These are phyloP conservation scores for Eupithecia dodoneata DNA, from an alignment of 2,888 invertebrate species.

Conservation along the genomic window DNA sequence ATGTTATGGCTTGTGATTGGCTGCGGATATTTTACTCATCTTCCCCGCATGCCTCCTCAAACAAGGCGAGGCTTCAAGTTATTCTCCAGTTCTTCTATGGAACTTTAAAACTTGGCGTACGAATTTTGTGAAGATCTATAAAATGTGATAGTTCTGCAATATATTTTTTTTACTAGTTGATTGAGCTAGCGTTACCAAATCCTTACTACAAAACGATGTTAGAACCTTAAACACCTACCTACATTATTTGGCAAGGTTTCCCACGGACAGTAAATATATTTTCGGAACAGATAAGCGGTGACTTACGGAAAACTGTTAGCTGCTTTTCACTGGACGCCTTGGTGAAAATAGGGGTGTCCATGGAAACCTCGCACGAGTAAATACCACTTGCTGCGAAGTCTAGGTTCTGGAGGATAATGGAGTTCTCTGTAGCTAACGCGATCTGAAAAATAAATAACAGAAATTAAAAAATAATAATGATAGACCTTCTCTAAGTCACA, in stretches of 20 bases:
- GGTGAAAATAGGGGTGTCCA: constrained; percentile 89
- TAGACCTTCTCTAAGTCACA: background rate
- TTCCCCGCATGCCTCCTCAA: background rate
- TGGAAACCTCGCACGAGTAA: constrained; percentile 90
- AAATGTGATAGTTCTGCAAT: background rate
- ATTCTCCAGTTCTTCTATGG: background rate
- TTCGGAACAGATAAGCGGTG: constrained; percentile 18
- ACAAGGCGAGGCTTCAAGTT: background rate
- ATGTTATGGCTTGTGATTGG: background rate
- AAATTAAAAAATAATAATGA: background rate
- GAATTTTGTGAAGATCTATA: background rate
- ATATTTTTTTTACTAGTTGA: background rate
- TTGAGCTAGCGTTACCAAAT: background rate
- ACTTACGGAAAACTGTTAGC: constrained; percentile 90
- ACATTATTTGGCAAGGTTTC: background rate
- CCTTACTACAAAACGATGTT: background rate
- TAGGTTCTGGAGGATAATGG: constrained; percentile 88
- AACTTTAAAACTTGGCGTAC: background rate
- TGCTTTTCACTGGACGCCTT: constrained; percentile 88
- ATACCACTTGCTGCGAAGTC: constrained; percentile 88
- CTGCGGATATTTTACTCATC: background rate
- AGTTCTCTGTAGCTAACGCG: constrained; percentile 86
- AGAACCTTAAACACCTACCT: background rate
- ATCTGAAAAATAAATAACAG: constrained; percentile 72
- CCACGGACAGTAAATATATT: background rate